These are phyloP conservation scores for Crocuta crocuta DNA, from an alignment of 2,113 vertebrate genomes.

Conservation along the genomic window DNA sequence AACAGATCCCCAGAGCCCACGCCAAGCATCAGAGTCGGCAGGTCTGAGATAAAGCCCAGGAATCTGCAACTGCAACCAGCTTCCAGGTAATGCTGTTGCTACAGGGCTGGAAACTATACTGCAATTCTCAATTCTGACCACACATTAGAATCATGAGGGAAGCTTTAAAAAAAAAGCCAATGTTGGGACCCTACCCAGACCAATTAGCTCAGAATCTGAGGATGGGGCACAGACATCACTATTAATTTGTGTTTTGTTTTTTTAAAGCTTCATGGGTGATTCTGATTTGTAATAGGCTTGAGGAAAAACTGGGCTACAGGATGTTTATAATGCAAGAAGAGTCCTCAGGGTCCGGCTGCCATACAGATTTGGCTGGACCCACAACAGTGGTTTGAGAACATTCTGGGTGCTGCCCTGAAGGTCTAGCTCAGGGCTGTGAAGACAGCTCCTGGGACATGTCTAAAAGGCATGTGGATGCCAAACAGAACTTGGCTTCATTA, in stretches of 20 bases:
- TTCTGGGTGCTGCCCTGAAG: not conserved
- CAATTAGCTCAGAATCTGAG: not conserved
- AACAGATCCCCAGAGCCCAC: not conserved
- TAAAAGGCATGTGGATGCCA: not conserved
- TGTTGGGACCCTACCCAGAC: not conserved
- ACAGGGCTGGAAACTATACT: not conserved
- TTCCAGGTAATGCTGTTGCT: not conserved
- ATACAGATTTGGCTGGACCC: not conserved
- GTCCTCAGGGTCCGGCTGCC: not conserved
- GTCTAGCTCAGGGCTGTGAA: not conserved
- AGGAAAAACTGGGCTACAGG: not conserved
- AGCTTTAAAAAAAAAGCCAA: not conserved
- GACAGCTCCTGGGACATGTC: not conserved
- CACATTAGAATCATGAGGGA: not conserved
- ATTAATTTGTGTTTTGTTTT: not conserved
- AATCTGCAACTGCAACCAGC: not conserved
- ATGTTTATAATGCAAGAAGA: not conserved
- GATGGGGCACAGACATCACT: fast-evolving
- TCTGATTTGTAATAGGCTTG: not conserved
- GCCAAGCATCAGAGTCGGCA: not conserved
- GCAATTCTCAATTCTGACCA: not conserved
- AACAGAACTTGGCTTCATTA: not conserved
- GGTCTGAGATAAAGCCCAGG: not conserved
- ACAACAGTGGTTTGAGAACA: not conserved
- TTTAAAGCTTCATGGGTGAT: not conserved